Conservation (phyloP, 2,113 vertebrate species). For the Sterrhoptilus dennistouni region DNA sequence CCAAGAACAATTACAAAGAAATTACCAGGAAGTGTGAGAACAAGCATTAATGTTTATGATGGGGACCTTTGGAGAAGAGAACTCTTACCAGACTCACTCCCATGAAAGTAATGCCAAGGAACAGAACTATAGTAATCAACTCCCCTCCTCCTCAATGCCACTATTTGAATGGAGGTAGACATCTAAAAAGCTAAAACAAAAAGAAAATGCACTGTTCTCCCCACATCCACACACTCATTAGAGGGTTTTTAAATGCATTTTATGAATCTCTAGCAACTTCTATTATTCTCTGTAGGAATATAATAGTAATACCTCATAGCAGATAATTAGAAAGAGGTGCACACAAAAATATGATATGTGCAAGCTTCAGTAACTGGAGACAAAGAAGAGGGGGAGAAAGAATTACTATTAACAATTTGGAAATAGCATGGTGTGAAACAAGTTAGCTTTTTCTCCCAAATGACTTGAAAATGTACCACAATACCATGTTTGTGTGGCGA, state of each 20-base stretch:
- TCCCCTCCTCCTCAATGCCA: background rate
- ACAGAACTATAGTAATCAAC: background rate
- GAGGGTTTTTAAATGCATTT: background rate
- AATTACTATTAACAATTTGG: background rate
- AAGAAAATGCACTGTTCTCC: background rate
- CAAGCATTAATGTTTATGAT: background rate
- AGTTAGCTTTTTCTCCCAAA: background rate
- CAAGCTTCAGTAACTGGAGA: background rate
- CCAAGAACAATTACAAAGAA: background rate
- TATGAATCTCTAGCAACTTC: background rate
- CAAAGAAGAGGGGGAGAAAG: background rate
- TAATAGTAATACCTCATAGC: background rate
- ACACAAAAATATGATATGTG: background rate
- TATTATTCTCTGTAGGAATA: background rate
- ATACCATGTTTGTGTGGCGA: fast-evolving
- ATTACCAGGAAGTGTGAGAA: background rate
- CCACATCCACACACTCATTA: background rate
- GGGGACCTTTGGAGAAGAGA: background rate
- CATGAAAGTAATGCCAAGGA: background rate
- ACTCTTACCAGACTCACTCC: background rate
- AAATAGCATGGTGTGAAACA: background rate
- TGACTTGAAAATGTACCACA: background rate
- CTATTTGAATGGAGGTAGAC: background rate
- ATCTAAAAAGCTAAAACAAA: background rate
- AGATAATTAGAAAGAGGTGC: background rate